These are phyloP conservation scores for Sciurus carolinensis DNA, from an alignment of 2,797 vertebrate genomes.

Conservation along the genomic window DNA sequence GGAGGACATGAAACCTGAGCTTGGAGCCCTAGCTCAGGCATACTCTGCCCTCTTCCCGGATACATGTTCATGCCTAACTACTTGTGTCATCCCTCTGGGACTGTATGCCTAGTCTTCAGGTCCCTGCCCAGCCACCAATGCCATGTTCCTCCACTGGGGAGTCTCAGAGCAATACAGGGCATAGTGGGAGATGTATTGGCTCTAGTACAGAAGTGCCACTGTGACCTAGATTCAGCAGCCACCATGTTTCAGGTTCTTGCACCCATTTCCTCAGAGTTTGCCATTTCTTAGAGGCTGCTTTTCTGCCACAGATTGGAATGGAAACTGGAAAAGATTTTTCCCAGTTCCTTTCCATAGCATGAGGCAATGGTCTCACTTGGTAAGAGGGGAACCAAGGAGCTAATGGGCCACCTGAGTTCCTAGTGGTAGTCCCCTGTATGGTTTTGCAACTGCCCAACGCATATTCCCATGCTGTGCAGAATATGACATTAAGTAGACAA, in stretches of 20 bases:
- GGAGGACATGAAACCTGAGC: background rate
- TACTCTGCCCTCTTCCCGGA: no score
- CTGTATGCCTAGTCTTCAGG: no score
- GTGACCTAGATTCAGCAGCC: background rate
- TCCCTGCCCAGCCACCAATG: background rate
- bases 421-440: background rate
- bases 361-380: background rate
- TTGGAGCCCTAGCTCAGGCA: background rate
- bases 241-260: background rate
- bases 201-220: background rate
- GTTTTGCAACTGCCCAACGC: background rate
- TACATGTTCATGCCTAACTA: background rate
- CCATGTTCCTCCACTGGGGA: no score
- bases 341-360: background rate
- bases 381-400: background rate
- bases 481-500: background rate
- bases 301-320: background rate
- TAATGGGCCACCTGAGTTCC: background rate
- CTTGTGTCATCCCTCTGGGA: rapidly evolving
- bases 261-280: no score
- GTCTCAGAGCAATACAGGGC: background rate
- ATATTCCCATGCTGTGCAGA: background rate
- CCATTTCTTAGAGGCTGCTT: background rate
- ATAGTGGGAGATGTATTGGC: background rate
- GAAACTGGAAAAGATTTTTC: background rate